Evolutionary conservation across 2,888 invertebrate genomes (phyloP), one percentile per base, ranked within the genome.

Genomic region (Stenodera caucasica): DNA sequence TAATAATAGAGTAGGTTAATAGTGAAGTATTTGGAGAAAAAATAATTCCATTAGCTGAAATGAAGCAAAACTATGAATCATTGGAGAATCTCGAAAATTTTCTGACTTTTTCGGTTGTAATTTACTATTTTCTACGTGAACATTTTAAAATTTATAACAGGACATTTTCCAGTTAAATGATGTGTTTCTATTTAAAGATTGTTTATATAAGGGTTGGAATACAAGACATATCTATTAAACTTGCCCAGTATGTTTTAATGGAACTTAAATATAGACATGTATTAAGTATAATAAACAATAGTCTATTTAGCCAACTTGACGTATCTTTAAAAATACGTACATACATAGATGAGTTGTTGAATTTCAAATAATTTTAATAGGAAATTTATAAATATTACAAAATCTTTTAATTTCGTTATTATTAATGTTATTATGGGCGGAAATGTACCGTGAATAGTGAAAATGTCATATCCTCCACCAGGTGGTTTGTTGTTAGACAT

Each of bases 191-290:
- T 45, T 45, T 45, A 45, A 21, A 11, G 21, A 18, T 21, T 21
- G 45, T 45, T 45, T 45, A 45, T 45, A 21, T 45, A 18, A 45
- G 45, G 45, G 45, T 45, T 45, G 21, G 45, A 45, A 18, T 11
- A 45, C 11, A 45, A 21, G 21, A 45, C 26, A 26, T 7, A 26
- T 5, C 45, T 45, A 21, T 45, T 11, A 45, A 21, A 12, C 18
- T 18, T 21, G 11, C 11, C 7, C 18, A 4, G 15, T 18, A 45
- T 45, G 21, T 26, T 12, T 45, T 45, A 45, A 45, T 21, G 18
- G 45, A 21, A 11, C 7, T 15, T 45, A 45, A 45, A 45, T 45
- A 45, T 45, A 45, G 21, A 45, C 4, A 15, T 2, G 2, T 2
- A 26, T 18, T 40, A 18, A 3, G 1, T 33, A n/a, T n/a, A n/a